Conservation (phyloP, 2,888 invertebrate genomes). For the Drosophila setosimentum region DNA sequence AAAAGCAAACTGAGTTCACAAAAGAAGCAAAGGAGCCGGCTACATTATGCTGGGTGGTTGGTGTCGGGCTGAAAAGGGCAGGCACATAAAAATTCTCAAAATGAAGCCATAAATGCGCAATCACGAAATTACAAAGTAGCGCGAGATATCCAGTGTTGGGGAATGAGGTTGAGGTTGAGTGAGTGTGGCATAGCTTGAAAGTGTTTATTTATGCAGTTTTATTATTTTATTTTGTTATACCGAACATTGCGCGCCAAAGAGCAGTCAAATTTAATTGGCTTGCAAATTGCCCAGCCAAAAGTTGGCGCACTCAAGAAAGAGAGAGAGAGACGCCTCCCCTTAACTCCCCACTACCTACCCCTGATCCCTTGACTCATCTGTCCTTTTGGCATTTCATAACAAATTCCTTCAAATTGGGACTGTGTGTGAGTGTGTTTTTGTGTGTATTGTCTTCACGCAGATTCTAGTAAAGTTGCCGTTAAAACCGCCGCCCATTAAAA, state of each 20-base stretch:
- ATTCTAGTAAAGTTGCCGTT: conserved; percentile 51
- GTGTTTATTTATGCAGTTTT: conserved; percentile 78
- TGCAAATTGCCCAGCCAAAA: conserved; percentile 67
- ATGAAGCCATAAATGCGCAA: conserved; percentile 82
- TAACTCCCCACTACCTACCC: neutral
- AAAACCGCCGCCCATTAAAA: conserved; percentile 75
- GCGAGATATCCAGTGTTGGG: conserved; percentile 23
- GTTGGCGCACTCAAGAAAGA: conserved; percentile 5
- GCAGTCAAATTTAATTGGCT: conserved; percentile 77
- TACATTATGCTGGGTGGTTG: neutral
- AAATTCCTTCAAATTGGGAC: conserved; percentile 67
- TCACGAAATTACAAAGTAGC: conserved; percentile 77
- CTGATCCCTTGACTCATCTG: neutral
- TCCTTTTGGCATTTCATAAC: conserved; percentile 64
- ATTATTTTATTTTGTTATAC: conserved; percentile 19
- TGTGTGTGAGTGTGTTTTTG: conserved; percentile 4
- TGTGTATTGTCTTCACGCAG: conserved; percentile 46
- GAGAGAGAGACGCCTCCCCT: neutral
- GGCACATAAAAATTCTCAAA: conserved; percentile 74
- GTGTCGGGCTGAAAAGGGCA: neutral
- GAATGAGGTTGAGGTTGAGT: neutral
- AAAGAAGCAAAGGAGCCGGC: conserved; percentile 34
- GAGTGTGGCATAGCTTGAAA: conserved; percentile 51
- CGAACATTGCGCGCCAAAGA: conserved; percentile 60
- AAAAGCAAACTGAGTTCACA: conserved; percentile 32